Base-by-base conservation (phyloP, 1,140 invertebrate genomes). In the Anastrepha obliqua region DNA sequence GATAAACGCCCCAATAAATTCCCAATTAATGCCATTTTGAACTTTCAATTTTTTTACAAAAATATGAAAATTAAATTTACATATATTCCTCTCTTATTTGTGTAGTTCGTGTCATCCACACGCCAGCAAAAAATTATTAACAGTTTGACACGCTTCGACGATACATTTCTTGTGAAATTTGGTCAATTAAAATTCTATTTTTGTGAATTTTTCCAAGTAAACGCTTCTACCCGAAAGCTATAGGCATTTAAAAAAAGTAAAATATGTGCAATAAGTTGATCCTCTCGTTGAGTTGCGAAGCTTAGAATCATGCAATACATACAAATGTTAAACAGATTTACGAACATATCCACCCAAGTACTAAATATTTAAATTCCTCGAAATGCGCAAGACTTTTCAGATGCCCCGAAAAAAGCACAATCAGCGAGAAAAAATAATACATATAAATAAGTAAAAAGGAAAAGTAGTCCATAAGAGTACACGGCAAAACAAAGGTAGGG, bases 141-240 rank as follows among this genome's bases (percentile, higher is more conserved):
- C 74, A 7, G 47, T 58, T 20, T 29, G 17, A 78, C 47, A 47
- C 64, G n/a, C 47, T 51, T 51, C 13, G 17, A 2, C 47, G 51
- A 81, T n/a, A 55, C 74, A 44, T 17, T 55, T 81, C 9, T 55
- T 55, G 20, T 51, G 7, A 81, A 81, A 81, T 81, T 81, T 81
- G 47, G 74, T 81, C 55, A 81, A 81, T 81, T 81, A 81, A 81
- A 81, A 81, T 81, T 81, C n/a, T 81, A 55, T 55, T 81, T 81
- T 70, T 29, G 74, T 55, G 47, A 81, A 81, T 20, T 81, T 8
- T 42, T 51, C n/a, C 20, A 78, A 51, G 44, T 55, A 78, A 44
- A 74, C 44, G 11, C 67, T 42, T 74, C 39, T 74, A 74, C 44
- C 4, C n/a, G 2, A 55, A 81, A 58, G 74, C 47, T 58, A 81